phyloP scores from a whole-genome alignment of 2,888 invertebrate species.

The Andrena bicolor region DNA sequence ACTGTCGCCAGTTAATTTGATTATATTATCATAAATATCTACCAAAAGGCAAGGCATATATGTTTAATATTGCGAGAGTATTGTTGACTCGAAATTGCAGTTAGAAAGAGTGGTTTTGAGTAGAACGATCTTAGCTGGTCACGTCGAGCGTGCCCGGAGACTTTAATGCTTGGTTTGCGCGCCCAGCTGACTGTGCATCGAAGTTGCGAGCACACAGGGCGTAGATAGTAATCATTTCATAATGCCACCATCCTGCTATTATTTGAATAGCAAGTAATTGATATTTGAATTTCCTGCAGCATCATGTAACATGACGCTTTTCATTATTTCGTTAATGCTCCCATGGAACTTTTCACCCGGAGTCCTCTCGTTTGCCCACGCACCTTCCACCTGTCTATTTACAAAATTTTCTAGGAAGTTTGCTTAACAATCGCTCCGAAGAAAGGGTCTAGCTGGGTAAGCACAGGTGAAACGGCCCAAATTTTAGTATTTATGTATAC shows the following conservation, averaged over 20 bases:
- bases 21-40: background rate
- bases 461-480: no score
- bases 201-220: constrained; percentile 25
- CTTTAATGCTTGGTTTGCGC: constrained; percentile 64
- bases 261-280: constrained; percentile 46
- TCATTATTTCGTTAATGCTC: constrained; percentile 15
- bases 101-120: constrained; percentile 40
- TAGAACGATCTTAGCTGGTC: background rate
- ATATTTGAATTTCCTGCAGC: constrained; percentile 45
- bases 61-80: background rate
- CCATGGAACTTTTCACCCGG: constrained; percentile 2
- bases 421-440: no score
- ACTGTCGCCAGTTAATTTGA: background rate
- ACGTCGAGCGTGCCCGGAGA: constrained; percentile 48
- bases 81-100: background rate
- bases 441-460: no score
- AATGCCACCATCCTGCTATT: constrained; percentile 41
- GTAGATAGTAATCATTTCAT: constrained; percentile 48
- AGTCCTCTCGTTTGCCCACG: no score
- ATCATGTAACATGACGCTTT: constrained; percentile 39
- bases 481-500: no score
- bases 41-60: background rate
- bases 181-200: background rate
- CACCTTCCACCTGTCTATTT: no score
- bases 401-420: no score